Base-by-base conservation (phyloP, 2,888 invertebrate genomes). In the Drosophila paracracens region DNA sequence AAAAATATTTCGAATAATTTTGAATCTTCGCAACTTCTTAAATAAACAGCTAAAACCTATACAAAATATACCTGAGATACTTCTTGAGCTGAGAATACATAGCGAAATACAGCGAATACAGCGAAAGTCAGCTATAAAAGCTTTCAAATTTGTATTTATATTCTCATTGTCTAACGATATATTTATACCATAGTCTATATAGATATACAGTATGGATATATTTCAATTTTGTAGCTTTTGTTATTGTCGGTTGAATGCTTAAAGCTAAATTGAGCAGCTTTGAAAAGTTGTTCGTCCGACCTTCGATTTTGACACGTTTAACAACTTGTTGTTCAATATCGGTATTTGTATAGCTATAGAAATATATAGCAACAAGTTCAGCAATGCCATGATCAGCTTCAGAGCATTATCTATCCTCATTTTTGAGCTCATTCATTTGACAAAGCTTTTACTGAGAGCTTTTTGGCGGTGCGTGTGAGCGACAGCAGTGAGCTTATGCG, bases 211-310 rank as follows among this genome's bases (percentile, higher is more conserved):
- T 27, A 33, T 54, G 21, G 54, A 27, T 29, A 38, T 27, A 27
- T 51, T 46, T n/a, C 16, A 27, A 40, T 57, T 38, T 31, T 31
- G 27, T 27, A 58, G 69, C 68, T 58, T 53, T 68, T 67, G 43
- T 52, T 52, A 25, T 65, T 65, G 33, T 46, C 35, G 25, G 54
- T 21, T 35, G 18, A 52, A 40, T n/a, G 59, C 36, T 46, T 29
- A 52, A 25, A 27, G 51, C n/a, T 27, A 7, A n/a, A 11, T 29
- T 7, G 8, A 4, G 33, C 18, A 33, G 64, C 56, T 74, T 72
- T 59, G 1, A 10, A 43, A 68, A 69, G 35, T 18, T 40, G 40
- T n/a, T 25, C n/a, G 29, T 11, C 25, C 52, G 59, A 74, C 72
- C 68, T 73, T 73, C 59, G 68, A 11, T 46, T 27, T 38, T 40